Conservation (phyloP, 53 echinoderm and acorn worm genomes). For the Actinopyga echinites region DNA sequence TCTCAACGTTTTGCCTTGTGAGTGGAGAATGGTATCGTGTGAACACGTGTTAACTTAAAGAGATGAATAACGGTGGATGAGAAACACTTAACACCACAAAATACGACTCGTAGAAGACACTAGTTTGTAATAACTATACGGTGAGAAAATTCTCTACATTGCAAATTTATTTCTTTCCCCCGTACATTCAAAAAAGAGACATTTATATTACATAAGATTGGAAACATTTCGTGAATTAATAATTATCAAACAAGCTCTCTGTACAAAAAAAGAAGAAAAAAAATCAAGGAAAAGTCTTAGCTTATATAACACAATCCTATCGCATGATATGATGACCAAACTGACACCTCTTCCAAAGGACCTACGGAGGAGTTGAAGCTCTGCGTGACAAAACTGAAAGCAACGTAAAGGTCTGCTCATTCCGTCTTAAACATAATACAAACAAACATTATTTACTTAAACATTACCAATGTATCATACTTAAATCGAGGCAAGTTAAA, state of each 20-base stretch:
- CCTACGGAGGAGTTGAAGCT: no score
- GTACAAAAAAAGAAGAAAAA: slow-evolving; percentile 35
- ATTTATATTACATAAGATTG: slow-evolving; percentile 45
- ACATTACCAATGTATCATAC: no score
- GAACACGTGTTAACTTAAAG: no score
- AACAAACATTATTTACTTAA: no score
- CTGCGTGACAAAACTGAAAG: no score
- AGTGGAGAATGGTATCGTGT: no score
- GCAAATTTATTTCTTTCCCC: slow-evolving; percentile 48
- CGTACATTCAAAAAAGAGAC: slow-evolving; percentile 46
- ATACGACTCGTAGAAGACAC: not conserved
- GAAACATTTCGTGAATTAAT: slow-evolving; percentile 23
- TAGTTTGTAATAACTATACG: not conserved
- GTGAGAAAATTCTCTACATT: slow-evolving; percentile 31
- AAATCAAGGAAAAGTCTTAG: not conserved
- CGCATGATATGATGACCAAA: not conserved
- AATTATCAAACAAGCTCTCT: slow-evolving; percentile 55
- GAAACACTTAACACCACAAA: not conserved
- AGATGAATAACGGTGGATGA: no score
- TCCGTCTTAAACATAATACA: no score
- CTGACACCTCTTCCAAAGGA: not conserved
- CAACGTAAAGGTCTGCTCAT: no score
- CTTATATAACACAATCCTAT: not conserved
- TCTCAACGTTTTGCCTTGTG: no score
- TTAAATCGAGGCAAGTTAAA: no score